Conservation (phyloP, 2,113 vertebrate species). For the Hypocryptadius cinnamomeus region DNA sequence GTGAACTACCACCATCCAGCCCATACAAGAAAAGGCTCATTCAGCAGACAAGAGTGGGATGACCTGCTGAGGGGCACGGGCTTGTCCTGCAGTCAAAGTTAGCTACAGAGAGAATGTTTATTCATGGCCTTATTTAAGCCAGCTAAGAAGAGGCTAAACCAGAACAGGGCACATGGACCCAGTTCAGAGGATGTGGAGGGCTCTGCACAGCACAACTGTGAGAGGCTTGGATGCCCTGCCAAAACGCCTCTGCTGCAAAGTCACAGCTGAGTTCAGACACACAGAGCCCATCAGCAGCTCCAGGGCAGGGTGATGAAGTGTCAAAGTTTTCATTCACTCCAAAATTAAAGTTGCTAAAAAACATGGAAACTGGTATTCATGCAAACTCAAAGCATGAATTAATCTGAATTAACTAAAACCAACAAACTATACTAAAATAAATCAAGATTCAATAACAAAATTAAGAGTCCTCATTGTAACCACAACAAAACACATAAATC, state of each 20-base stretch:
- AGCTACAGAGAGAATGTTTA: background rate
- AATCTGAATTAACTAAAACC: background rate
- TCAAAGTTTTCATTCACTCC: background rate
- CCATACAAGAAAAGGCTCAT: background rate
- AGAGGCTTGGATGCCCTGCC: background rate
- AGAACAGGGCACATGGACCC: background rate
- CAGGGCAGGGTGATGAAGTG: background rate
- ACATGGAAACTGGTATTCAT: background rate
- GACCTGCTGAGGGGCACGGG: background rate
- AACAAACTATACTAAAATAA: background rate
- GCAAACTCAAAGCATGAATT: background rate
- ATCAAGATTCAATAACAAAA: background rate
- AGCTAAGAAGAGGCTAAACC: background rate
- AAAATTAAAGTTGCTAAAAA: background rate
- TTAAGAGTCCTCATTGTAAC: background rate
- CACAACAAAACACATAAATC: background rate
- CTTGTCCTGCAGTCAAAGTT: background rate
- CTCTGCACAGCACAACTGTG: background rate
- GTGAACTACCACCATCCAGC: background rate
- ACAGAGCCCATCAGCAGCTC: background rate
- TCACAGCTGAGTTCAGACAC: background rate
- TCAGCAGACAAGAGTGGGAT: background rate
- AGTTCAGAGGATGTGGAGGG: background rate
- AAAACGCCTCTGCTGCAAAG: background rate
- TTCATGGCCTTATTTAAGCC: background rate